Percentiles rank a stretch among this genome's conserved stretches.
These are phyloP conservation scores for Pachyramphus minor DNA, from an alignment of 2,113 vertebrate species.

Conservation along the genomic window DNA sequence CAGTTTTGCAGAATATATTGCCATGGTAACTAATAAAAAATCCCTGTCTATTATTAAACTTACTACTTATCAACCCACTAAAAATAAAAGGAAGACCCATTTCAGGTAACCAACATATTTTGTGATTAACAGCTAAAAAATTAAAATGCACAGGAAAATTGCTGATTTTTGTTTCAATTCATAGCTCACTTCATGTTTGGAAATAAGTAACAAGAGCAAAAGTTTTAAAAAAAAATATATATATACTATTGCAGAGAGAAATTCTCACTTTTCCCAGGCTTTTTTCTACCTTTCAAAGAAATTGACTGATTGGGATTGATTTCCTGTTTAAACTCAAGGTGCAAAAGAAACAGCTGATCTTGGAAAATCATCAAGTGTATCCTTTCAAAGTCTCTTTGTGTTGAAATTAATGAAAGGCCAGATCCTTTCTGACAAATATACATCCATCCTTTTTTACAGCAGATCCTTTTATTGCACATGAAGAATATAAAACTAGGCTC, in stretches of 20 bases:
- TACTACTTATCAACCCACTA: background rate
- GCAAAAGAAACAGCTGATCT: background rate
- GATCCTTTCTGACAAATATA: background rate
- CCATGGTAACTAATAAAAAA: constrained; percentile 3
- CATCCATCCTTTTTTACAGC: background rate
- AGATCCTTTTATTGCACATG: background rate
- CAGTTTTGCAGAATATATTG: background rate
- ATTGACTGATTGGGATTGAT: background rate
- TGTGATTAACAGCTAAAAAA: background rate
- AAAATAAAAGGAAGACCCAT: background rate
- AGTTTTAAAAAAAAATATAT: background rate
- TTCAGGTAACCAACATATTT: background rate
- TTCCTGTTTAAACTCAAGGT: background rate
- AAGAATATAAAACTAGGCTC: background rate
- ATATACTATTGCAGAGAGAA: background rate
- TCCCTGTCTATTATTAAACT: background rate
- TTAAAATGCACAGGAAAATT: background rate
- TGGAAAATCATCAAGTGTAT: background rate
- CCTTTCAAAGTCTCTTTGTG: background rate
- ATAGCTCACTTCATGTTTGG: background rate
- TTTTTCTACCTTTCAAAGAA: background rate
- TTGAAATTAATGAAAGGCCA: background rate
- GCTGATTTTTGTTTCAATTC: background rate
- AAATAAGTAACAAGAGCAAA: background rate
- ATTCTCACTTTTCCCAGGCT: background rate